Conservation (phyloP, 1,140 invertebrate genomes). For the Portunus trituberculatus region DNA sequence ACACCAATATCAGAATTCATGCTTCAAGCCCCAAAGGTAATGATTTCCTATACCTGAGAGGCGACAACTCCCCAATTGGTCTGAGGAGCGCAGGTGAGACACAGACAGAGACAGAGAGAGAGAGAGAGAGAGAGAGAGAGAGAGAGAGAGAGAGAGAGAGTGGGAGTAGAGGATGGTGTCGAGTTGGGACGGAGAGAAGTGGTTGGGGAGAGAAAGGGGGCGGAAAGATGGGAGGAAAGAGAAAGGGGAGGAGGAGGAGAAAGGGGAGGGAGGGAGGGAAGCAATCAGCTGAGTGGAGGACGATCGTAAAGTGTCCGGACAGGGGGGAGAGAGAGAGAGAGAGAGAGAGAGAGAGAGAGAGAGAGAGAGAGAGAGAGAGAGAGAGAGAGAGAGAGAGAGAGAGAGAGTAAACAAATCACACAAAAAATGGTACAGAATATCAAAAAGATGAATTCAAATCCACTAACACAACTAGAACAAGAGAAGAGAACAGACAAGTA, state of each 20-base stretch:
- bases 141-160: background rate
- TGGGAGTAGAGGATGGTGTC: background rate
- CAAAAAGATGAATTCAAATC: too few relatives aligned
- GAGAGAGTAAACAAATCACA: too few relatives aligned
- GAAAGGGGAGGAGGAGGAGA: background rate
- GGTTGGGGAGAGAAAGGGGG: background rate
- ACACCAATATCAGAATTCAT: constrained; percentile 39
- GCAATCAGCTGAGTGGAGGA: constrained; percentile 46
- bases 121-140: background rate
- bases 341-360: too few relatives aligned
- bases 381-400: too few relatives aligned
- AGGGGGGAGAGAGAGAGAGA: too few relatives aligned
- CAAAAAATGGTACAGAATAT: too few relatives aligned
- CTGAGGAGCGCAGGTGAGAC: background rate
- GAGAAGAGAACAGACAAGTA: too few relatives aligned
- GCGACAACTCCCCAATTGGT: constrained; percentile 52
- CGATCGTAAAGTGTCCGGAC: background rate
- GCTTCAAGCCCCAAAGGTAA: constrained; percentile 40
- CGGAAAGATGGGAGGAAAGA: background rate
- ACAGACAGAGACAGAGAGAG: background rate
- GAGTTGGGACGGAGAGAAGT: background rate
- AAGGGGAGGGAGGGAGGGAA: background rate
- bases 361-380: too few relatives aligned
- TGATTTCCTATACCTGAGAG: constrained; percentile 44
- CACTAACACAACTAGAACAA: too few relatives aligned